These are phyloP conservation scores for Sebastes vulpes DNA, from an alignment of 2,797 vertebrate species.

Conservation along the genomic window DNA sequence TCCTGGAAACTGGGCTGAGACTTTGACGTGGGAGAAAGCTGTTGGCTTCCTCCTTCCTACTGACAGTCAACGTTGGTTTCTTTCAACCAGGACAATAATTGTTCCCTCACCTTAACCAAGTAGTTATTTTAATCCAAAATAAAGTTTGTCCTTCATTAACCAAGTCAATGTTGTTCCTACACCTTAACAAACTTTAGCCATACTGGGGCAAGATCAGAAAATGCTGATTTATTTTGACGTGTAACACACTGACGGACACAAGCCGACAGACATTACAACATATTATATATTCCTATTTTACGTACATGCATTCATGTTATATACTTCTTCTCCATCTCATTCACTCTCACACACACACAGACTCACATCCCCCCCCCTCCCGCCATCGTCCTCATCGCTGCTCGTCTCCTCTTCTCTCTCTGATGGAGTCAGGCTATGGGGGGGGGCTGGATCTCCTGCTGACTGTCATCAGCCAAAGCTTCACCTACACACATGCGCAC, in stretches of 20 bases:
- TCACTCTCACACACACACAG: not conserved
- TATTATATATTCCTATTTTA: not conserved
- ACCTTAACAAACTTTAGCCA: not conserved
- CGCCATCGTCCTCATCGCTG: slow-evolving; percentile 10
- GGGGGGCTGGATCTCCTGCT: slow-evolving; percentile 36
- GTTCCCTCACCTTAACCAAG: not conserved
- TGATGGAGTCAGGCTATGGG: slow-evolving; percentile 27
- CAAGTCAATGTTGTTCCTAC: too few relatives aligned
- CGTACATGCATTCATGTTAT: not conserved
- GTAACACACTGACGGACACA: too few relatives aligned
- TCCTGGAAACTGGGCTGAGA: too few relatives aligned
- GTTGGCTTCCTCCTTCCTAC: too few relatives aligned
- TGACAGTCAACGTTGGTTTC: too few relatives aligned
- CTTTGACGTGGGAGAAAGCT: too few relatives aligned
- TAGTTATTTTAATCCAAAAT: too few relatives aligned
- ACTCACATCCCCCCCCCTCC: too few relatives aligned
- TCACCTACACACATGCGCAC: not conserved
- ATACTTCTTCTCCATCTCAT: not conserved
- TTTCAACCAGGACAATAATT: not conserved
- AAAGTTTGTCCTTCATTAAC: too few relatives aligned
- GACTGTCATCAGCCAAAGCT: slow-evolving; percentile 41
- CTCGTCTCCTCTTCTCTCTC: slow-evolving; percentile 25
- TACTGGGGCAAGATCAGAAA: not conserved
- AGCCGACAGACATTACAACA: not conserved
- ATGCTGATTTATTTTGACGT: not conserved